These are phyloP conservation scores for Globodera rostochiensis DNA, from an alignment of 1,140 invertebrate species.

Conservation along the genomic window DNA sequence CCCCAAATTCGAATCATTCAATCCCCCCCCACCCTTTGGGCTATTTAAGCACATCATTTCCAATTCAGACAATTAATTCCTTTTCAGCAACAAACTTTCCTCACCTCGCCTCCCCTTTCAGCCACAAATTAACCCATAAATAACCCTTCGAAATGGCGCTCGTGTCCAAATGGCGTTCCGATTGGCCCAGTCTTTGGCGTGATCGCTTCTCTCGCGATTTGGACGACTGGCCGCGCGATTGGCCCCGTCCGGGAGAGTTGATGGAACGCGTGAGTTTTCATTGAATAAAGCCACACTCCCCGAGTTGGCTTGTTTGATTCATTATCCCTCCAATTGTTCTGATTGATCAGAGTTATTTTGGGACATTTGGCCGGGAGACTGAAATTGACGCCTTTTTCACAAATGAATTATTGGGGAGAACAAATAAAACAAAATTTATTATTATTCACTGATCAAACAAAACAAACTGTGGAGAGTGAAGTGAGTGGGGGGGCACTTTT, in stretches of 20 bases:
- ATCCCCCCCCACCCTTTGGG: neutral
- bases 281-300: constrained; percentile 6
- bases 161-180: constrained; percentile 25
- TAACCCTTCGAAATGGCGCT: constrained; percentile 42
- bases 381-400: no score
- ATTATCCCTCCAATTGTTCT: no score
- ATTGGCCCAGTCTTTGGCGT: constrained; percentile 40
- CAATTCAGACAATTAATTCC: neutral
- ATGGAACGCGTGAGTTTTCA: constrained; percentile 53
- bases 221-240: constrained; percentile 62
- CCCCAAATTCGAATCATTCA: no score
- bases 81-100: no score
- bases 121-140: neutral
- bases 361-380: no score
- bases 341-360: no score
- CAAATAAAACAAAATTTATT: no score
- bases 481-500: no score
- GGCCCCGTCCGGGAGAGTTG: constrained; percentile 59
- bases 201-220: constrained; percentile 50
- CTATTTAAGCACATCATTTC: constrained; percentile 3
- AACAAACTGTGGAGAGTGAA: neutral
- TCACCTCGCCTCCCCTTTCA: neutral
- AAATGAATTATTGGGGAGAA: no score
- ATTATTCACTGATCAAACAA: neutral
- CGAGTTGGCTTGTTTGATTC: no score